These are phyloP conservation scores for Athene cunicularia DNA, from an alignment of 2,113 vertebrate species.

Conservation along the genomic window DNA sequence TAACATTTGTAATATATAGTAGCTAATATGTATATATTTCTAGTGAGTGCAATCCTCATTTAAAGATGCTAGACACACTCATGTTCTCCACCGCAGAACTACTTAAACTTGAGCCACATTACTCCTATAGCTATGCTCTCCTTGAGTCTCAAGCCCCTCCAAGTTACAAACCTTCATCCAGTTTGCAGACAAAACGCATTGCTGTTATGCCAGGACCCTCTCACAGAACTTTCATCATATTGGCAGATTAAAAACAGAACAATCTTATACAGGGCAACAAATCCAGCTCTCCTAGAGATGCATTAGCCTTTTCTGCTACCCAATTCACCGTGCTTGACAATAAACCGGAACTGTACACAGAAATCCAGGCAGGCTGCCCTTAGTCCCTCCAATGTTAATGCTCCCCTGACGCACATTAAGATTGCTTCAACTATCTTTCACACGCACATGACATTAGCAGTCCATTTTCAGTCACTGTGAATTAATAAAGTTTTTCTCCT, in stretches of 20 bases:
- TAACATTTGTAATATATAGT: background rate
- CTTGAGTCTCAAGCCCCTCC: background rate
- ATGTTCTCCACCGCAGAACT: background rate
- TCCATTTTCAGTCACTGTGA: background rate
- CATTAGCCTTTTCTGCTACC: background rate
- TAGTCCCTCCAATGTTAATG: background rate
- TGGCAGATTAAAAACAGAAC: background rate
- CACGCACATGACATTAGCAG: background rate
- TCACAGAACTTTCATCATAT: background rate
- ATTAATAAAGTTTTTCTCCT: background rate
- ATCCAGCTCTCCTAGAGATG: background rate
- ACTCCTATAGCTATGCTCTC: accelerated
- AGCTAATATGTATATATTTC: background rate
- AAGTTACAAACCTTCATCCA: background rate
- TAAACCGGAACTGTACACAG: background rate
- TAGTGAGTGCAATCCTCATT: background rate
- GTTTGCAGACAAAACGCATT: accelerated
- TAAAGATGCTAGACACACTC: background rate
- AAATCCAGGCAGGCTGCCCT: background rate
- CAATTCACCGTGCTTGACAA: background rate
- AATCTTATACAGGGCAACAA: background rate
- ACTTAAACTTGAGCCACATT: background rate
- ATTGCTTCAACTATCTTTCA: background rate
- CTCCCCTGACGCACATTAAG: background rate
- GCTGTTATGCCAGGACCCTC: background rate